Conservation (phyloP, 2,888 invertebrate genomes). For the Drosophila recens region DNA sequence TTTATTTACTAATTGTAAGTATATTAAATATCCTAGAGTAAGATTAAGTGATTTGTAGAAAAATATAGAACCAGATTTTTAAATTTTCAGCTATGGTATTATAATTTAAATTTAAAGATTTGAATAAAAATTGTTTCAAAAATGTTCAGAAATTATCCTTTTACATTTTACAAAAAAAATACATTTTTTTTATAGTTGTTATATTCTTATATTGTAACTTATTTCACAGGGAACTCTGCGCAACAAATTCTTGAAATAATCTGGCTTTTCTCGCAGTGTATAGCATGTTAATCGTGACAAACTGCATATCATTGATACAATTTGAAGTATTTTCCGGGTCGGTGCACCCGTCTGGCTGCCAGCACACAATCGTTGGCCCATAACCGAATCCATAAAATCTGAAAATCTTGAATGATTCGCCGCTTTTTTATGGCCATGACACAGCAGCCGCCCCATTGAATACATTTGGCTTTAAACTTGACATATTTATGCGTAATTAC, state of each 20-base stretch:
- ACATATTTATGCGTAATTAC: conserved; percentile 69
- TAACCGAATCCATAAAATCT: conserved; percentile 33
- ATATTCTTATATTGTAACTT: too few relatives aligned
- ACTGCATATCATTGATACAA: conserved; percentile 13
- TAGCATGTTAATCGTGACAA: conserved; percentile 8
- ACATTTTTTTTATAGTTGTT: too few relatives aligned
- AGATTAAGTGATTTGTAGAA: background rate
- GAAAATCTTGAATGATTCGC: conserved; percentile 20
- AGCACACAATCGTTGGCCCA: conserved; percentile 28
- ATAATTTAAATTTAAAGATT: background rate
- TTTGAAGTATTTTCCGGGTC: conserved; percentile 13
- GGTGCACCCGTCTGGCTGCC: conserved; percentile 18
- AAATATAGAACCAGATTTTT: background rate
- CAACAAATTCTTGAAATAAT: background rate
- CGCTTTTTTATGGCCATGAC: conserved; percentile 28
- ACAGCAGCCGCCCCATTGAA: conserved; percentile 34
- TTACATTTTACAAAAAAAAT: too few relatives aligned
- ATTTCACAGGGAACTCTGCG: too few relatives aligned
- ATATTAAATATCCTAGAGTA: background rate
- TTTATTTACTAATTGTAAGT: too few relatives aligned
- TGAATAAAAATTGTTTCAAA: background rate
- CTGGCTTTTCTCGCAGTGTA: conserved; percentile 13
- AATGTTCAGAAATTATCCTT: too few relatives aligned
- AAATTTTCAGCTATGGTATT: background rate
- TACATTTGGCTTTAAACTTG: conserved; percentile 55